Evolutionary conservation across 2,888 invertebrate species (phyloP), one percentile per base, ranked within the genome.

Genomic region (Cremastinae sp.): DNA sequence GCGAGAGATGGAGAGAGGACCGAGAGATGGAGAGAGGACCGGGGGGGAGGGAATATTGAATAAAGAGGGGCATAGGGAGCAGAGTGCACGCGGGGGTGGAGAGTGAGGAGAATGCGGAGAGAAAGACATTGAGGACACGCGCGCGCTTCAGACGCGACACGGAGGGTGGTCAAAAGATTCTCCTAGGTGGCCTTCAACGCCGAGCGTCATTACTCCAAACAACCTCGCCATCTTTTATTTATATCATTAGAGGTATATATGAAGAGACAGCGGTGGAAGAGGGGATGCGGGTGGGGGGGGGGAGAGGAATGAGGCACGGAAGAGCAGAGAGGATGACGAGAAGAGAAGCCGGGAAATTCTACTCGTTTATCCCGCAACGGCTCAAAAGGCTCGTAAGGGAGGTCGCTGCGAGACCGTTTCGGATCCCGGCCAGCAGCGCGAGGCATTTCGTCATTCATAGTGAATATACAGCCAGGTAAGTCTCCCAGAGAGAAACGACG

Each of bases 211-310:
- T 85, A 84, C 80, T 81, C 79, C 80, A 80, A 82, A 84, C 83
- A 81, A 81, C 81, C 80, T 81, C 79, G 78, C 83, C 82, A 85
- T 85, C 85, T 85, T 85, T 85, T 84, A 85, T 85, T 85, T 85
- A 85, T 83, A 84, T 85, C 85, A 85, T 85, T 85, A 85, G 84
- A 73, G 72, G 73, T 43, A 74, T 54, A 56, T 58, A 59, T 41
- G 20, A 49, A 10, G 45, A 43, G 71, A 28, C 28, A 5, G 28
- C 5, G n/a, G n/a, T n/a, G n/a, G n/a, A 65, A 68, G 38, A 68
- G 54, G 41, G 62, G 41, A 53, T 18, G 49, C 14, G 18, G 20
- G 22, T 16, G 49, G n/a, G 36, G 53, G 53, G 20, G 41, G 12
- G 16, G 49, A 34, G 34, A 18, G 36, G 22, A 38, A 51, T 49